Evolutionary conservation across 1,140 invertebrate genomes (phyloP).

Genomic region (Trichomalopsis sarcophagae): DNA sequence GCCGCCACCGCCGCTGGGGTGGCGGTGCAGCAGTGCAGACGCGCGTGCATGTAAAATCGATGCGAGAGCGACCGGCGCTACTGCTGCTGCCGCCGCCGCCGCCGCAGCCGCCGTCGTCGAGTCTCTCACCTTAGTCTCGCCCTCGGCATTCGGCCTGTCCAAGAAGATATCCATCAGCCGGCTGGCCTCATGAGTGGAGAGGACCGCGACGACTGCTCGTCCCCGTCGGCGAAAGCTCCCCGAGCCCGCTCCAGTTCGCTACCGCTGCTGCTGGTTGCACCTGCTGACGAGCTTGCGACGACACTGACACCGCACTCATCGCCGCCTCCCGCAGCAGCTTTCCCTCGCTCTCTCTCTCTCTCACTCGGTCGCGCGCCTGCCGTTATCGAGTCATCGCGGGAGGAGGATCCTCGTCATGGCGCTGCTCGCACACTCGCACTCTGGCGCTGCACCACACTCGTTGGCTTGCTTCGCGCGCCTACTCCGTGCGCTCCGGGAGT

Average conservation of each 20-base stretch:
- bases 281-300: neutral
- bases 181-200: slow-evolving; percentile 39
- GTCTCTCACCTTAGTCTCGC: slow-evolving; percentile 40
- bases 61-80: slow-evolving; percentile 6
- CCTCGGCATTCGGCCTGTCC: slow-evolving; percentile 42
- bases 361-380: neutral
- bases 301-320: neutral
- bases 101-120: no score
- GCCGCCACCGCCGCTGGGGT: neutral
- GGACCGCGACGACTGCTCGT: slow-evolving; percentile 17
- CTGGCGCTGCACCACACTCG: neutral
- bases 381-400: neutral
- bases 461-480: neutral
- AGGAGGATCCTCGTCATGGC: neutral
- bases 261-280: neutral
- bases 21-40: neutral
- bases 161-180: slow-evolving; percentile 42
- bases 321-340: slow-evolving; percentile 36
- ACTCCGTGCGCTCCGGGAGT: no score
- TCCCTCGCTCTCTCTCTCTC: slow-evolving; percentile 26
- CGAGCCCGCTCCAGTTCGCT: slow-evolving; percentile 36
- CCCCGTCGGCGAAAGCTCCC: slow-evolving; percentile 43
- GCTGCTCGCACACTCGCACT: neutral
- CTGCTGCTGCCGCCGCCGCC: neutral
- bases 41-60: slow-evolving; percentile 20